Evolutionary conservation across 2,888 invertebrate species (phyloP).

Genomic region (Danaus chrysippus): DNA sequence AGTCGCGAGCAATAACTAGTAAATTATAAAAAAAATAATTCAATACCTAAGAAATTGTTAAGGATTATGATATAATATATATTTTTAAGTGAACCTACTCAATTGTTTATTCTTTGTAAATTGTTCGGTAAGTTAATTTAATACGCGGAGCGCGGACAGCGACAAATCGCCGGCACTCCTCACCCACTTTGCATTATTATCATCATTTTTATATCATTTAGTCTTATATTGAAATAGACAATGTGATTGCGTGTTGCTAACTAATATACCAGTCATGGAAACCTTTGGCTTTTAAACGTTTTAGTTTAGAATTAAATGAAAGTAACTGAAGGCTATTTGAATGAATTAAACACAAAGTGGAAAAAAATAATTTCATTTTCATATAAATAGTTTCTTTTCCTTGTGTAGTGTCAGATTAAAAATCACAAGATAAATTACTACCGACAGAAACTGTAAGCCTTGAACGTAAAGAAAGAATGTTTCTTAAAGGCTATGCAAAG

Average conservation of each 20-base stretch:
- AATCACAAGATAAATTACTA: too few relatives aligned
- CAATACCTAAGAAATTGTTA: background rate
- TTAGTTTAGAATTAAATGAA: too few relatives aligned
- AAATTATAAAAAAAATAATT: background rate
- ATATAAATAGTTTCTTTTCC: too few relatives aligned
- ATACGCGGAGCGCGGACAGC: slow-evolving; percentile 36
- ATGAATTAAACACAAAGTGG: too few relatives aligned
- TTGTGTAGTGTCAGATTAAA: too few relatives aligned
- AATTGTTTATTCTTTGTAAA: slow-evolving; percentile 17
- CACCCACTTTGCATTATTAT: slow-evolving; percentile 41
- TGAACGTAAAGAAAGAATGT: background rate
- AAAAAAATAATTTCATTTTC: too few relatives aligned
- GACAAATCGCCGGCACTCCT: slow-evolving; percentile 41
- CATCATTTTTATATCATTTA: slow-evolving; percentile 38
- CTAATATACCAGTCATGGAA: slow-evolving; percentile 18
- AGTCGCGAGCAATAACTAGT: too few relatives aligned
- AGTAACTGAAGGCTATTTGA: too few relatives aligned
- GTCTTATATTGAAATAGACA: slow-evolving; percentile 35
- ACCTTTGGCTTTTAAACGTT: slow-evolving; percentile 5
- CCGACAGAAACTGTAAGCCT: background rate
- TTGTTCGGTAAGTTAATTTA: slow-evolving; percentile 38
- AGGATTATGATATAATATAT: background rate
- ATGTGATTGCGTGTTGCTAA: slow-evolving; percentile 31
- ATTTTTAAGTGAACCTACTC: background rate
- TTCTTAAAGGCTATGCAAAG: background rate